Conservation (phyloP, 2,113 vertebrate species). For the Pipa parva region DNA sequence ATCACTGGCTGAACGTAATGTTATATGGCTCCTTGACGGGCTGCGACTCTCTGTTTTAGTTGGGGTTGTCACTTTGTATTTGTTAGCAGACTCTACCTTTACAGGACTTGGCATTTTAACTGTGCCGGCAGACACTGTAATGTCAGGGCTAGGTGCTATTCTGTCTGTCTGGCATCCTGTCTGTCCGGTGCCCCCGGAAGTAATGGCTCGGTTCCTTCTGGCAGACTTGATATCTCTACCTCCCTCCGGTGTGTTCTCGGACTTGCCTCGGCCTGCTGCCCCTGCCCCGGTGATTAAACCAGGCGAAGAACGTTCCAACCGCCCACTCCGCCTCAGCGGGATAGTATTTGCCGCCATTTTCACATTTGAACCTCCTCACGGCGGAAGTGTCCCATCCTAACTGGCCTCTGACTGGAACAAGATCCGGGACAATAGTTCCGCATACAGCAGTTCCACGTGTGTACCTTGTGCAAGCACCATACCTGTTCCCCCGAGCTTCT, state of each 20-base stretch:
- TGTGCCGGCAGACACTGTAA: background rate
- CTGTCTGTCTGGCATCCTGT: background rate
- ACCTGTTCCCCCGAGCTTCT: too few relatives aligned
- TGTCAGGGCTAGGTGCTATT: too few relatives aligned
- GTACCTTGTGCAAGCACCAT: too few relatives aligned
- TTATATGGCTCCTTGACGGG: too few relatives aligned
- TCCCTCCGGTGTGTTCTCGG: too few relatives aligned
- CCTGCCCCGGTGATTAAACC: background rate
- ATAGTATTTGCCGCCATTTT: slow-evolving; percentile 38
- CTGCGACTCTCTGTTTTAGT: background rate
- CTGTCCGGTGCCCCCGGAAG: background rate
- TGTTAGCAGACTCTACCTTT: background rate
- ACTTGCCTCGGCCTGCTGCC: too few relatives aligned
- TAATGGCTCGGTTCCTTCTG: background rate
- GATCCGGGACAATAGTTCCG: slow-evolving; percentile 1
- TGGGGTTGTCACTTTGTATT: background rate
- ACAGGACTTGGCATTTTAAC: background rate
- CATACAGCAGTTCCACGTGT: too few relatives aligned
- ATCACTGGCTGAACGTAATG: too few relatives aligned
- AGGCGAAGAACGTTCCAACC: background rate
- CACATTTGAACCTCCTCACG: background rate
- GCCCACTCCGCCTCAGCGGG: background rate
- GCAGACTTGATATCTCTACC: too few relatives aligned
- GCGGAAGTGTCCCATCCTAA: background rate
- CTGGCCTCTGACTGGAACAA: background rate